A percentile compares a stretch with the other conserved stretches of the same genome.
These are phyloP conservation scores for Neoscelio sp. DNA, from an alignment of 2,888 invertebrate species.

Conservation along the genomic window DNA sequence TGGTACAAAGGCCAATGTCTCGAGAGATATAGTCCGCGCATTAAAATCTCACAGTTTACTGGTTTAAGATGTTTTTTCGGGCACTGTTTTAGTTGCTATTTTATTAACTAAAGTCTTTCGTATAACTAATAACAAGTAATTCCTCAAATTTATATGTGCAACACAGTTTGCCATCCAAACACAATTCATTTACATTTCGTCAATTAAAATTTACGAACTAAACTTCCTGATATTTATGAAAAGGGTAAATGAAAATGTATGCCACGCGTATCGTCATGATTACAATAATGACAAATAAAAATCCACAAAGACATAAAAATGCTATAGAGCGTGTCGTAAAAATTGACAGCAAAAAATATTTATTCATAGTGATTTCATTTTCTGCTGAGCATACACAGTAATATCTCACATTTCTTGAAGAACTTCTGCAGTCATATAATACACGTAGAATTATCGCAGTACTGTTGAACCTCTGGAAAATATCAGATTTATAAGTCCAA, in stretches of 20 bases:
- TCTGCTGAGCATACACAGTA: slow-evolving; percentile 33
- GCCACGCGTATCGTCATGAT: slow-evolving; percentile 35
- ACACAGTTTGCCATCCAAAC: background rate
- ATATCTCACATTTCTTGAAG: slow-evolving; percentile 22
- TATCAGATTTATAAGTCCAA: slow-evolving; percentile 72
- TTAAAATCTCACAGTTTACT: slow-evolving; percentile 41
- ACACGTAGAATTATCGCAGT: slow-evolving; percentile 39
- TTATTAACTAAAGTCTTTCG: slow-evolving; percentile 27
- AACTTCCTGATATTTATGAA: slow-evolving; percentile 40
- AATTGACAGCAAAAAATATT: slow-evolving; percentile 46
- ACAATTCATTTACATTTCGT: slow-evolving; percentile 28
- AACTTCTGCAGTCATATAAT: slow-evolving; percentile 53
- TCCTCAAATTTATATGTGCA: slow-evolving; percentile 15
- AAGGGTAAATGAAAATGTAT: slow-evolving; percentile 50
- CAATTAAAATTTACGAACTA: slow-evolving; percentile 50
- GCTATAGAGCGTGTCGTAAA: slow-evolving; percentile 28
- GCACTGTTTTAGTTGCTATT: slow-evolving; percentile 12
- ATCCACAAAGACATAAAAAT: slow-evolving; percentile 27
- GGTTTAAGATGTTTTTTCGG: slow-evolving; percentile 42
- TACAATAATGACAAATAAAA: slow-evolving; percentile 50
- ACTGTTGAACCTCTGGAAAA: slow-evolving; percentile 60
- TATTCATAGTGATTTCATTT: slow-evolving; percentile 56
- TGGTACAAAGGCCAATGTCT: slow-evolving; percentile 31
- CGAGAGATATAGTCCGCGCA: slow-evolving; percentile 14
- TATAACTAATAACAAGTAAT: slow-evolving; percentile 17